Evolutionary conservation across 2,113 vertebrate genomes (phyloP).

Genomic region (Cyprinus carpio): DNA sequence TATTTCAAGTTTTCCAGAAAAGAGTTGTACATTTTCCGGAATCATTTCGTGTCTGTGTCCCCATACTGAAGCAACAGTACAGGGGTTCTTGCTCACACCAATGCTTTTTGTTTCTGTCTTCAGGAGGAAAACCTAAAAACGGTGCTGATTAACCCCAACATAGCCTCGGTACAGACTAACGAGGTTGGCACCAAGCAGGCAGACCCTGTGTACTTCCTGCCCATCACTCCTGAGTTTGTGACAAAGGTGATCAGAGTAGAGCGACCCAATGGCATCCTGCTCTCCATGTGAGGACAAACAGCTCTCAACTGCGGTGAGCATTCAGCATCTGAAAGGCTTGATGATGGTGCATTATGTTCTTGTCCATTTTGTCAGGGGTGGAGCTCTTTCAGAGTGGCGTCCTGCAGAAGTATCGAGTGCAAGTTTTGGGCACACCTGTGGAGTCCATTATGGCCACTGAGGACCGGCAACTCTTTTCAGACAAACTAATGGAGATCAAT

Average conservation of each 20-base stretch:
- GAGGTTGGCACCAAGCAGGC: conserved; percentile 92
- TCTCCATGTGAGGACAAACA: conserved; percentile 96
- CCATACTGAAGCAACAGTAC: background rate
- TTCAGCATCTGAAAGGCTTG: background rate
- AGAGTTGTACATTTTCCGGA: too few species aligned
- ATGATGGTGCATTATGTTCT: conserved; percentile 5
- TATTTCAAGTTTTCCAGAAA: too few species aligned
- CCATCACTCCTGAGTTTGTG: conserved; percentile 91
- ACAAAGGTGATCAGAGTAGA: conserved; percentile 89
- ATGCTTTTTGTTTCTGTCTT: conserved; percentile 37
- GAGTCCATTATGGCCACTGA: conserved; percentile 96
- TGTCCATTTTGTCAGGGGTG: conserved; percentile 77
- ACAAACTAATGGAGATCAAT: conserved; percentile 90
- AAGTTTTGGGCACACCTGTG: conserved; percentile 91
- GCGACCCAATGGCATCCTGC: conserved; percentile 86
- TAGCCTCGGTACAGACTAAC: conserved; percentile 97
- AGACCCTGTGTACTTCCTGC: conserved; percentile 92
- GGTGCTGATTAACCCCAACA: conserved; percentile 96
- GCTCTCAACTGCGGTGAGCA: conserved; percentile 93
- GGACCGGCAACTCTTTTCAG: conserved; percentile 89
- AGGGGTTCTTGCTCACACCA: background rate
- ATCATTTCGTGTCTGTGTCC: too few species aligned
- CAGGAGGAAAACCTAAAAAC: conserved; percentile 93
- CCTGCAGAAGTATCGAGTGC: conserved; percentile 86
- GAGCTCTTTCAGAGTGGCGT: conserved; percentile 87